Conservation (phyloP, 2,888 invertebrate species). For the Ochropleura plecta region DNA sequence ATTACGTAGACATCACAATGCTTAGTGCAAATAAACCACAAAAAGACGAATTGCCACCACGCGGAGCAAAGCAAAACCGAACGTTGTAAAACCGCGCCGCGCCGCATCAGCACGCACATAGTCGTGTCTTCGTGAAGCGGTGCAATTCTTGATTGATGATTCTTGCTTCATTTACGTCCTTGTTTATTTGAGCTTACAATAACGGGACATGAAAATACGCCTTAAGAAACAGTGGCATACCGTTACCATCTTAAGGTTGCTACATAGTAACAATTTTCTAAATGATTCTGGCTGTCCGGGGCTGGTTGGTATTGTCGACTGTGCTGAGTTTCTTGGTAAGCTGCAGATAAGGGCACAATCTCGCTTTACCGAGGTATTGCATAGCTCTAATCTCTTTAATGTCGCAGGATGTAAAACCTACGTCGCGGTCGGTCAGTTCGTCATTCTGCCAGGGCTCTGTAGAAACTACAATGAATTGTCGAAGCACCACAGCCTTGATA, state of each 20-base stretch:
- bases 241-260: neutral
- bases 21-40: constrained; percentile 49
- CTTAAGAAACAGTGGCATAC: neutral
- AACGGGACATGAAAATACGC: neutral
- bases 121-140: neutral
- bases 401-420: no score
- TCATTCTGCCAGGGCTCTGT: no score
- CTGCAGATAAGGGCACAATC: no score
- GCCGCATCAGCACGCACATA: neutral
- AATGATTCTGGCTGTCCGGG: no score
- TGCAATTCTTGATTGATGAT: no score
- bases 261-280: neutral
- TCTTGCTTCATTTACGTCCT: constrained; percentile 2
- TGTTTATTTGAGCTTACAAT: constrained; percentile 25
- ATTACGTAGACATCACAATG: constrained; percentile 46
- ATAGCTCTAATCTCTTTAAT: no score
- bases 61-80: constrained; percentile 5
- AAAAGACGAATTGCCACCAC: constrained; percentile 30
- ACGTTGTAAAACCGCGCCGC: constrained; percentile 41
- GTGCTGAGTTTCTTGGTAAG: no score
- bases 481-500: no score
- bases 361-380: no score
- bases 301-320: no score
- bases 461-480: no score
- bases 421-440: no score